phyloP scores from a whole-genome alignment of 2,888 invertebrate genomes.

The Celastrina argiolus region DNA sequence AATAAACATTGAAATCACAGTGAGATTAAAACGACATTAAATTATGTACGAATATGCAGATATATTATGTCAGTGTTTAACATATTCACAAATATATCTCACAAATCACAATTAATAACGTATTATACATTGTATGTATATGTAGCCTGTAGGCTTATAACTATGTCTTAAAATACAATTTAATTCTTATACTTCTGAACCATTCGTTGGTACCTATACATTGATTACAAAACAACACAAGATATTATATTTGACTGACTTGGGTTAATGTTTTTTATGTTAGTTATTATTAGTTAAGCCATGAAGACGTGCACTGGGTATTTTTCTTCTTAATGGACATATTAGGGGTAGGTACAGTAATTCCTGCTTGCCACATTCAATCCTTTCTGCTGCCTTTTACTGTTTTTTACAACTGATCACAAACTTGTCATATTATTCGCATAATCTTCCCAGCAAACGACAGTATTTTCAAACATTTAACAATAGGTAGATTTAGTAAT shows the following conservation, averaged over 20 bases:
- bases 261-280: too few species aligned
- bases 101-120: constrained; percentile 15
- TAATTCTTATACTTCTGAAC: constrained; percentile 1
- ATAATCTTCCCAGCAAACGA: background rate
- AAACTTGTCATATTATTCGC: too few species aligned
- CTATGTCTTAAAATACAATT: background rate
- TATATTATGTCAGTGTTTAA: background rate
- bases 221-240: background rate
- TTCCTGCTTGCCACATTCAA: too few species aligned
- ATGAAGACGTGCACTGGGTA: too few species aligned
- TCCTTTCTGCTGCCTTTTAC: too few species aligned
- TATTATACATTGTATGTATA: constrained; percentile 10
- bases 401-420: too few species aligned
- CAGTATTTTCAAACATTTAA: background rate
- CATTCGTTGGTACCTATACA: background rate
- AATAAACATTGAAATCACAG: constrained; percentile 66
- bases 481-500: background rate
- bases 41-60: constrained; percentile 40
- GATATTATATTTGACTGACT: too few species aligned
- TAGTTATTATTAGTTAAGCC: too few species aligned
- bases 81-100: constrained; percentile 2
- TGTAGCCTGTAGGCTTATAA: background rate
- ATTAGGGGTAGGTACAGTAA: too few species aligned
- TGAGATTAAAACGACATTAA: constrained; percentile 60
- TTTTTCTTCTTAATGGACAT: too few species aligned